phyloP scores from a whole-genome alignment of 1,140 invertebrate species.

The Gonatopus flavifemur region DNA sequence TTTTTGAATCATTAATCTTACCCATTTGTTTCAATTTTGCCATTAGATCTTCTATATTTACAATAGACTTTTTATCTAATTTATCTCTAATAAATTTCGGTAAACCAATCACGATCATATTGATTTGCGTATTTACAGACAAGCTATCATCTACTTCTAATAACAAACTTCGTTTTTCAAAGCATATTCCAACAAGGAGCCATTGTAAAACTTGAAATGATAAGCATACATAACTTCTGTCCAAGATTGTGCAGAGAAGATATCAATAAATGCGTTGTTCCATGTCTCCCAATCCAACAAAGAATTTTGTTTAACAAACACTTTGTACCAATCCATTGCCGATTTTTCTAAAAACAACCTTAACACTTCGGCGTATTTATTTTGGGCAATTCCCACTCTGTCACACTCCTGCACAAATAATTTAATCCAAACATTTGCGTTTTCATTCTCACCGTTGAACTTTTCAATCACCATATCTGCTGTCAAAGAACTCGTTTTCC shows the following conservation, averaged over 20 bases:
- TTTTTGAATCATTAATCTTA: no score
- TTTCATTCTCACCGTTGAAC: slow-evolving; percentile 6
- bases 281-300: no score
- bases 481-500: background rate
- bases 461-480: background rate
- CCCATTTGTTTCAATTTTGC: background rate
- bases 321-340: background rate
- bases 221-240: background rate
- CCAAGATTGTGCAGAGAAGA: background rate
- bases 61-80: background rate
- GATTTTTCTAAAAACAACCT: background rate
- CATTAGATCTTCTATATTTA: slow-evolving; percentile 1
- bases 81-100: background rate
- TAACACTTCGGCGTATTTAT: no score
- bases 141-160: background rate
- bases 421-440: slow-evolving; percentile 5
- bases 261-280: background rate
- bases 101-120: slow-evolving; percentile 5
- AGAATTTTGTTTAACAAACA: background rate
- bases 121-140: background rate
- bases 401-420: slow-evolving; percentile 6
- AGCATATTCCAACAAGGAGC: background rate
- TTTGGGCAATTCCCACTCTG: slow-evolving; percentile 1
- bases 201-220: background rate
- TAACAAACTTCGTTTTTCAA: background rate